A percentile compares a stretch with the other conserved stretches of the same genome.
These are phyloP conservation scores for Falco columbarius DNA, from an alignment of 2,797 vertebrate genomes.

Conservation along the genomic window DNA sequence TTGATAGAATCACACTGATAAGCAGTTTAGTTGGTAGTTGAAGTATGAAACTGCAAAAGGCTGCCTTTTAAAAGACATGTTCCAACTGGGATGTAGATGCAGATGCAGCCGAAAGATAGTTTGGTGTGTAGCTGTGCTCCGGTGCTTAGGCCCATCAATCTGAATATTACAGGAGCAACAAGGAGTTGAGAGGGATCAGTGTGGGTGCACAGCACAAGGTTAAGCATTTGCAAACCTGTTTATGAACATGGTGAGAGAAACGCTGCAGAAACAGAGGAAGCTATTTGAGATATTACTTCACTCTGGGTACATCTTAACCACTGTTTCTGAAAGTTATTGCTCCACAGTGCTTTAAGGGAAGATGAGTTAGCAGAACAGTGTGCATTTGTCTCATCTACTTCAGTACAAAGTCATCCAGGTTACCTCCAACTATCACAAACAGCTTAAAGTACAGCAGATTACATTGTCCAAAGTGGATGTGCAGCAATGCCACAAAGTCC, in stretches of 20 bases:
- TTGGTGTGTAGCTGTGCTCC: neutral
- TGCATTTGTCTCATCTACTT: neutral
- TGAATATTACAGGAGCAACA: neutral
- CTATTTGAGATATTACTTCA: conserved; percentile 39
- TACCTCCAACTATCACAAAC: neutral
- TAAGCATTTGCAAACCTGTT: neutral
- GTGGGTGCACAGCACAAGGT: neutral
- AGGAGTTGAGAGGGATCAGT: neutral
- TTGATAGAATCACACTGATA: conserved; percentile 66
- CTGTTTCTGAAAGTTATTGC: conserved; percentile 44
- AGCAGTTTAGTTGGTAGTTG: conserved; percentile 58
- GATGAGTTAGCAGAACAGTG: neutral
- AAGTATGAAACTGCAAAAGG: conserved; percentile 57
- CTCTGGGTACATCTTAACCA: neutral
- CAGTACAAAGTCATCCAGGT: neutral
- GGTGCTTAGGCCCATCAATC: neutral
- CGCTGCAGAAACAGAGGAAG: conserved; percentile 41
- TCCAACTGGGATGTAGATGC: conserved; percentile 14
- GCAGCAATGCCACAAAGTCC: neutral
- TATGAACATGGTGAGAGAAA: neutral
- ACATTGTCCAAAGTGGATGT: neutral
- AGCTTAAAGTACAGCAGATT: neutral
- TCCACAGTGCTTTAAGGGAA: conserved; percentile 27
- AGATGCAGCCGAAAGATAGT: neutral
- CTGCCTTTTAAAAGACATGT: neutral